Percentiles rank a stretch among this genome's conserved stretches.
phyloP scores from a whole-genome alignment of 1,140 invertebrate species.

The Archivesica marissinica region DNA sequence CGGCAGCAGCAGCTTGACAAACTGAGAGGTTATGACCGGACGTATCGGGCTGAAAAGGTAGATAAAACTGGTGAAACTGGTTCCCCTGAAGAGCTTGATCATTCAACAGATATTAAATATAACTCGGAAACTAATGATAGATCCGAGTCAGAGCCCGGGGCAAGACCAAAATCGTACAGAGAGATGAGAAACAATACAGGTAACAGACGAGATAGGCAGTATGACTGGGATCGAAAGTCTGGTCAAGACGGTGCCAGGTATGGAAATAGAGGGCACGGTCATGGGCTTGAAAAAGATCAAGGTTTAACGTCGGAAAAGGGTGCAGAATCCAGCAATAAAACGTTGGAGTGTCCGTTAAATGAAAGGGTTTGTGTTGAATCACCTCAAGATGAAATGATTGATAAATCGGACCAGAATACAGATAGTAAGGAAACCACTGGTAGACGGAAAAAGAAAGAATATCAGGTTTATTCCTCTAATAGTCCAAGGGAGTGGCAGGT shows the following conservation, averaged over 20 bases:
- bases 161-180: slow-evolving; percentile 5
- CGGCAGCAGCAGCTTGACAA: not conserved
- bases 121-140: not conserved
- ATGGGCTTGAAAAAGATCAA: not conserved
- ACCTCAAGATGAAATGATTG: not conserved
- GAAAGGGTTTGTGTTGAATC: not conserved
- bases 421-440: slow-evolving; percentile 8
- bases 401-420: not conserved
- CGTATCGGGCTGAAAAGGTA: not conserved
- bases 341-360: not conserved
- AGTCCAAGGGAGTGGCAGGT: slow-evolving; percentile 34
- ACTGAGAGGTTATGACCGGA: slow-evolving; percentile 27
- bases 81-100: not conserved
- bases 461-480: slow-evolving; percentile 34
- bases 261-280: not conserved
- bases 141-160: not conserved
- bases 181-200: not conserved
- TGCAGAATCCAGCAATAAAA: not conserved
- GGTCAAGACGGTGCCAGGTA: not conserved
- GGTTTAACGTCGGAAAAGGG: not conserved
- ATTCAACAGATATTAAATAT: not conserved
- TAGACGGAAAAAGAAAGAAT: slow-evolving; percentile 52
- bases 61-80: not conserved
- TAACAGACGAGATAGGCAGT: not conserved
- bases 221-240: not conserved